Evolutionary conservation across 2,888 invertebrate species (phyloP), one percentile per base, ranked within the genome.

Genomic region (Athrips mouffetella): DNA sequence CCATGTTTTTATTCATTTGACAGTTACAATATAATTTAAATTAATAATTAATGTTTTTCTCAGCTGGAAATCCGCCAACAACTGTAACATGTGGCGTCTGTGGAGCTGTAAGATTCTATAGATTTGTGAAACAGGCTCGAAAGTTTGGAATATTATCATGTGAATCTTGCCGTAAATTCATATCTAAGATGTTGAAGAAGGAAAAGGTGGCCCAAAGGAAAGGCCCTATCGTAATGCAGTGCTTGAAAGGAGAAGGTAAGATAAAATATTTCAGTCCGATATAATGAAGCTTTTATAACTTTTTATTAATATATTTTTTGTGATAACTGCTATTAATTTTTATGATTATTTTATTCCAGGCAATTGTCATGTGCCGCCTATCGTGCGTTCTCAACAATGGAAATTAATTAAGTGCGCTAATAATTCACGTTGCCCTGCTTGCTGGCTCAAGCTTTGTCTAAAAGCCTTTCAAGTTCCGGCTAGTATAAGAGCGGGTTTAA

Each of bases 121-220:
- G 93, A 67, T 94, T 94, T 73, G 91, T 94, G 7, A 92, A 92
- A 65, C 94, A 95, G 81, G 93, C 94, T 18, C 90, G 94, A 52
- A 96, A 95, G 73, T 95, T 94, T 74, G 96, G 96, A 23, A 93
- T 94, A 53, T 92, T 93, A 67, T 94, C 94, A 58, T 97, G 97
- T 76, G 94, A 95, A 71, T 92, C 94, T 6, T 97, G 97, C 76
- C 90, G 94, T 44, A 95, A 95, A 75, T 96, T 96, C 76, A 94
- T 96, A 66, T 92, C 94, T 13, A 94, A 94, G 73, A 92, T 94
- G 90, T 90, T 94, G 54, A 94, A 93, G 75, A 91, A 92, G 50
- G 91, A 91, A 62, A 90, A 91, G 55, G 83, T 90, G 65, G 89
- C 90, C 27, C 90, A 90, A 64, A 88, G 87, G 65, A 82, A 82